Evolutionary conservation across 2,113 vertebrate species (phyloP).

Genomic region (Protobothrops flavoviridis): DNA sequence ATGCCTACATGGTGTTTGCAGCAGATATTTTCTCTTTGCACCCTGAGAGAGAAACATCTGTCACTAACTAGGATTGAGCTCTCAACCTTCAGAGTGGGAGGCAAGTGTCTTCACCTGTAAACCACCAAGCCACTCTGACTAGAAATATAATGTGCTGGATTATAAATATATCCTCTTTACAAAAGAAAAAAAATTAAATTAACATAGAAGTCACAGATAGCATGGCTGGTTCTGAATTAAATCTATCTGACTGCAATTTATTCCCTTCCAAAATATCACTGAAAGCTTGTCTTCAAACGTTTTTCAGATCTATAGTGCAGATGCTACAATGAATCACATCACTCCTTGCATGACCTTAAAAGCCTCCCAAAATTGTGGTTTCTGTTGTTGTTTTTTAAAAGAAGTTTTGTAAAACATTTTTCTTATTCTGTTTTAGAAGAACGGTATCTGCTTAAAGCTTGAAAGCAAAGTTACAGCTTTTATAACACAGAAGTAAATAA

Average conservation of each 20-base stretch:
- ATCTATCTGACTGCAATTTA: not conserved
- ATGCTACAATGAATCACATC: not conserved
- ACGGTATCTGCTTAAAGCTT: not conserved
- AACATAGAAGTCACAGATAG: not conserved
- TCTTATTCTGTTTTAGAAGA: not conserved
- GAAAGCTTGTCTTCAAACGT: not conserved
- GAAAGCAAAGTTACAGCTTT: not conserved
- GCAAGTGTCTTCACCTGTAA: not conserved
- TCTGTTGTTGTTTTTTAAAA: not conserved
- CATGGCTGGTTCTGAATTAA: not conserved
- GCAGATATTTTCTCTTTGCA: not conserved
- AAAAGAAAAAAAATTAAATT: not conserved
- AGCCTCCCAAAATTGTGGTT: not conserved
- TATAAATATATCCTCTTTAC: not conserved
- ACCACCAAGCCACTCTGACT: not conserved
- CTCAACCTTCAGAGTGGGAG: not conserved
- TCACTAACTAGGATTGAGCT: not conserved
- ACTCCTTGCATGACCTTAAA: not conserved
- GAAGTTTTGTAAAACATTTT: not conserved
- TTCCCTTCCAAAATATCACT: not conserved
- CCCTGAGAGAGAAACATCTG: not conserved
- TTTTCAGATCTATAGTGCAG: not conserved
- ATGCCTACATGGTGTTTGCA: not conserved
- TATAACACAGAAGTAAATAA: not conserved
- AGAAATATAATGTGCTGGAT: not conserved